phyloP scores from a whole-genome alignment of 2,113 vertebrate genomes.

The Harpagus bidentatus region DNA sequence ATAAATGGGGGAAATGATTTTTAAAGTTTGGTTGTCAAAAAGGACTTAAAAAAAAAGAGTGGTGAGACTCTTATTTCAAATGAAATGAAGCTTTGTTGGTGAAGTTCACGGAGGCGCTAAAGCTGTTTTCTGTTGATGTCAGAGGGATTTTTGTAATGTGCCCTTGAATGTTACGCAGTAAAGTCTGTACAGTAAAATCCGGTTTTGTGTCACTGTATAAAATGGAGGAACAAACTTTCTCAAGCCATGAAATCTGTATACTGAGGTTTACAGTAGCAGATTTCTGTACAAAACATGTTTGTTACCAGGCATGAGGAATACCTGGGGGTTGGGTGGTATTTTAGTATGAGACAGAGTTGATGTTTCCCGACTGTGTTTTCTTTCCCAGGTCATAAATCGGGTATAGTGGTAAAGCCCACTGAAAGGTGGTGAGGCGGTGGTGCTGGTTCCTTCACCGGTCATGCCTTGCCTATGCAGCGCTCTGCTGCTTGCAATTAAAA shows the following conservation, averaged over 20 bases:
- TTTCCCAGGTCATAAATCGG: background rate
- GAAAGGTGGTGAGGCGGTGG: rapidly evolving
- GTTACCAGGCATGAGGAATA: background rate
- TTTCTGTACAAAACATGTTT: background rate
- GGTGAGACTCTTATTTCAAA: background rate
- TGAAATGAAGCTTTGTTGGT: background rate
- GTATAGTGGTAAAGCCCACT: background rate
- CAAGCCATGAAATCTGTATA: background rate
- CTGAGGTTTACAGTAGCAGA: background rate
- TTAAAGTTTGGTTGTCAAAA: background rate
- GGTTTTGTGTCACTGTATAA: background rate
- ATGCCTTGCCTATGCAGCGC: background rate
- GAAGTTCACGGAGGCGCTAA: background rate
- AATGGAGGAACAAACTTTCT: background rate
- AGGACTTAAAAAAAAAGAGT: background rate
- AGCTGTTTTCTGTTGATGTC: background rate
- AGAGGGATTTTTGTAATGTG: background rate
- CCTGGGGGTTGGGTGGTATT: background rate
- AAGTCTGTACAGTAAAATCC: background rate
- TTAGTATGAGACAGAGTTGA: background rate
- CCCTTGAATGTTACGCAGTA: background rate
- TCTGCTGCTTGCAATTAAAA: background rate
- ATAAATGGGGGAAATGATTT: background rate
- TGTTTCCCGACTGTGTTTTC: background rate
- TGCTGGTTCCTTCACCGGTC: background rate